Base-by-base conservation (phyloP, 2,797 vertebrate genomes). In the Pseudomugil tenellus region DNA sequence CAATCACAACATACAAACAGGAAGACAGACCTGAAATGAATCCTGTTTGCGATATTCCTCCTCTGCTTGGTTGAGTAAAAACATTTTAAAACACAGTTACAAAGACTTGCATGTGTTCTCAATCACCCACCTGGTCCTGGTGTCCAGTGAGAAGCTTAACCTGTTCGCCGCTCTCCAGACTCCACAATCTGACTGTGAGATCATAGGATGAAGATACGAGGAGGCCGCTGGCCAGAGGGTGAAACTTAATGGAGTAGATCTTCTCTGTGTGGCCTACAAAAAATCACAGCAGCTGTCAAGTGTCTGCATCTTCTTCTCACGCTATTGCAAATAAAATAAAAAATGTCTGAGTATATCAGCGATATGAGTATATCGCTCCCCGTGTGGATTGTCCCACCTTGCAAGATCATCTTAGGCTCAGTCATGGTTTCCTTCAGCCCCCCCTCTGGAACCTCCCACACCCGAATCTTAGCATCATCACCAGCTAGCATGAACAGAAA, bases 121-220 rank as follows among this genome's bases (percentile, higher is more conserved):
- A 28, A 5, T 63, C 43, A 60, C 71, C 65, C 64, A 98, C 98
- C 96, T 99, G 98, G 73, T 98, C 98, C 1, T 86, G 81, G 80
- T 99, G 98, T 79, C 97, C 97, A 13, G 41, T 88, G 21, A 99
- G 91, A 69, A 87, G 68, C 55, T 96, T 92, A 69, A 86, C 93
- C 83, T 97, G 91, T 2, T 28, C 78, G 29, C 91, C 58, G 0
- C 83, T 10, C 2, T 92, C 88, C 77, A 98, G 83, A 72, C 96
- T 93, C 97, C 97, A 99, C 74, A 99, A 89, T 37, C 95, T 90
- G 81, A 99, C 84, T 0, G 93, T 96, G 77, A 96, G 93, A 83
- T 99, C 98, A 0, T 98, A 98, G 54, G 98, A 99, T 6, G 97
- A 97, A 32, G 98, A 99, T 4, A 94, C 96, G 69, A 99, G 88